Evolutionary conservation across 1,140 invertebrate genomes (phyloP), one percentile per base, ranked within the genome.

Genomic region (Drosophila ohnishii): DNA sequence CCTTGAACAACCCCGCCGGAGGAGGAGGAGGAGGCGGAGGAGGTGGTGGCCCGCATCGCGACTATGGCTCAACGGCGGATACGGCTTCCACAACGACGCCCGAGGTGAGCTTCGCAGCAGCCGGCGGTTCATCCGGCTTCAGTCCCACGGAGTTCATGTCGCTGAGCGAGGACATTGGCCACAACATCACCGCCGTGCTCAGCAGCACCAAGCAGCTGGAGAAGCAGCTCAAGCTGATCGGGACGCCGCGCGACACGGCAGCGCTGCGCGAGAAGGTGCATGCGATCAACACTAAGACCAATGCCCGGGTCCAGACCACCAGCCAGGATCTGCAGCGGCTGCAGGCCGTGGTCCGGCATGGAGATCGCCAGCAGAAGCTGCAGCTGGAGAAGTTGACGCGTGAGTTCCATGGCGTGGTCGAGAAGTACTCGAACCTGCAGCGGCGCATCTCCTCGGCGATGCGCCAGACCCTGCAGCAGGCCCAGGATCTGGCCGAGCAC

Each of bases 321-420:
- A 96, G 94, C 47, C 94, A 94, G 72, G 94, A 96, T 75, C 93
- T 98, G 50, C 94, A 95, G 66, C 93, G 95, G 66, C 92, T 97
- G 16, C 95, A 94, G 22, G 93, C 93, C 32, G 92, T 95, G 9
- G 94, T 95, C 58, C 92, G 94, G 50, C 93, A 93, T 79, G 94
- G 94, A 2, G 95, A 96, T 87, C 96, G 96, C 85, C 94, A 95
- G 61, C 95, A 96, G 80, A 96, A 96, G 84, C 92, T 97, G 69
- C 96, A 97, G 92, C 94, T 96, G 45, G 96, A 97, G 75, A 95
- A 96, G 91, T 92, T 98, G 1, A 96, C 95, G 7, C 94, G 94
- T 78, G 95, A 96, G 75, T 97, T 97, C 88, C 95, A 95, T 73
- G 95, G 96, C 79, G 95, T 96, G 10, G 92, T 97, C 0, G 94